Evolutionary conservation across 1,140 invertebrate species (phyloP).

Genomic region (Grapholita molesta): DNA sequence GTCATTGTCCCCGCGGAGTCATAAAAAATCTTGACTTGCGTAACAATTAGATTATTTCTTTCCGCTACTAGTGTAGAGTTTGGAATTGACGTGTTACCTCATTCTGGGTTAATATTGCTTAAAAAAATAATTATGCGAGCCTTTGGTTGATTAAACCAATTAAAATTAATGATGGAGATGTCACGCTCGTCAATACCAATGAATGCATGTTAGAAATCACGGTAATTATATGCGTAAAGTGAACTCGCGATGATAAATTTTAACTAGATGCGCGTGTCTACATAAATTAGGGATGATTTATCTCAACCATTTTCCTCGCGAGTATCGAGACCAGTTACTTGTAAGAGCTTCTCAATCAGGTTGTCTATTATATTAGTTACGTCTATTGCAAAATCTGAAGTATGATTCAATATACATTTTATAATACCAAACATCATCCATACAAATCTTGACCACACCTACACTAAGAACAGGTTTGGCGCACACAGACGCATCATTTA

Average conservation of each 20-base stretch:
- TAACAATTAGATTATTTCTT: conserved; percentile 14
- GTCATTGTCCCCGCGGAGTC: neutral
- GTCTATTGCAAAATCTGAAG: neutral
- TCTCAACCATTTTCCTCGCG: neutral
- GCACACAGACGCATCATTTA: conserved; percentile 31
- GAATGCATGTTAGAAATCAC: conserved; percentile 2
- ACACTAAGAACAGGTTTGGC: conserved; percentile 20
- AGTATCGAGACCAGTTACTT: neutral
- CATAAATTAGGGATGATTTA: neutral
- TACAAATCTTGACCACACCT: conserved; percentile 18
- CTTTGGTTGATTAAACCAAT: neutral
- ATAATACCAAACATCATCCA: neutral
- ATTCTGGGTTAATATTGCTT: neutral
- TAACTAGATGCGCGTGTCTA: neutral
- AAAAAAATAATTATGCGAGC: neutral
- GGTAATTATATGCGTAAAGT: conserved; percentile 5
- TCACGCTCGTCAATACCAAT: neutral
- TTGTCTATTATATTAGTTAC: neutral
- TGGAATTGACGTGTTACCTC: neutral
- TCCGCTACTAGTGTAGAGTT: neutral
- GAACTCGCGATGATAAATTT: neutral
- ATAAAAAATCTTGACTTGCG: conserved; percentile 4
- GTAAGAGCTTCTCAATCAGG: neutral
- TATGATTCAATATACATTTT: conserved; percentile 7
- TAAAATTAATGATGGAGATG: neutral